Evolutionary conservation across 1,140 invertebrate species (phyloP).

Genomic region (Temnothorax curvispinosus): DNA sequence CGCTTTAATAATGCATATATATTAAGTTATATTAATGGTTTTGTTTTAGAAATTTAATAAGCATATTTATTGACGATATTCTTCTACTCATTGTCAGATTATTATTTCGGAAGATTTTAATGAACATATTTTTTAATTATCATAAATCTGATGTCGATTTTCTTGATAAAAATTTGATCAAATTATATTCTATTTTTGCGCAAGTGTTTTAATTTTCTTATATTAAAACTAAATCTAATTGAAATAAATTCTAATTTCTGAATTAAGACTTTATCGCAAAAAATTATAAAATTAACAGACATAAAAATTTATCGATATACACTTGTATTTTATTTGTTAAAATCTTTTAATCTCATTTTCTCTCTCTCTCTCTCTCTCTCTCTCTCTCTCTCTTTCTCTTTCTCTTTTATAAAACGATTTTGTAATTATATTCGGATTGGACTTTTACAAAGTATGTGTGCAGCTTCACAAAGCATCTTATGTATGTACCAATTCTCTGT

Average conservation of each 20-base stretch:
- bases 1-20: not conserved
- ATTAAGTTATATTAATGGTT: constrained; percentile 18
- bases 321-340: not conserved
- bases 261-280: not conserved
- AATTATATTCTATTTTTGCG: not conserved
- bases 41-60: constrained; percentile 4
- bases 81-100: not conserved
- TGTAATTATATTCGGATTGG: not conserved
- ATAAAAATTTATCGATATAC: not conserved
- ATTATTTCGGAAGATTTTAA: not conserved
- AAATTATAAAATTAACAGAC: not conserved
- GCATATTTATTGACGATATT: not conserved
- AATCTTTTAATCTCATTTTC: not conserved
- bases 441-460: not conserved
- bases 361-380: not conserved
- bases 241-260: not conserved
- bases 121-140: not conserved
- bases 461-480: not conserved
- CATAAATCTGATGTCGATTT: not conserved
- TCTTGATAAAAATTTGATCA: not conserved
- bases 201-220: not conserved
- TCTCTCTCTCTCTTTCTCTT: not conserved
- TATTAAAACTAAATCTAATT: not conserved
- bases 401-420: not conserved
- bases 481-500: not conserved